Base-by-base conservation (phyloP, 2,113 vertebrate genomes). In the Aptenodytes forsteri region DNA sequence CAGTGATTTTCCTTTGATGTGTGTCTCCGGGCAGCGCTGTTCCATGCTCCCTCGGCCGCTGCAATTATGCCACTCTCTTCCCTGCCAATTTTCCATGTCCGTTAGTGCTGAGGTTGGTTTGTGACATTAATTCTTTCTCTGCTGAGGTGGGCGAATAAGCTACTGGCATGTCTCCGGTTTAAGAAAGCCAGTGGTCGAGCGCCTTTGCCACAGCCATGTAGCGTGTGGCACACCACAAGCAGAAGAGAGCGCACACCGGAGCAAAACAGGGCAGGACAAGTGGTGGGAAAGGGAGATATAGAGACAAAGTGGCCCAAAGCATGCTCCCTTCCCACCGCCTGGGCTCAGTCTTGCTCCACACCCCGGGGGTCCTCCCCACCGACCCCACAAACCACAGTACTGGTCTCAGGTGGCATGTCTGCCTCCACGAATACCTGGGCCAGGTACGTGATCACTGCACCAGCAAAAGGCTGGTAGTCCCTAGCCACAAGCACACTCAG, bases 61-160 rank as follows among this genome's bases (percentile, higher is more conserved):
- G 91, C 70, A 95, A 88, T 95, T 94, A 87, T 40, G n/a, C 78
- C 0, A 2, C 70, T 80, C 47, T 69, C 59, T 26, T 76, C 89
- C 85, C 42, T 81, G 94, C 93, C 93, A 94, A 72, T 87, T 96
- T 97, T 96, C 90, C 83, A 0, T 32, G 40, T 88, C 86, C 1
- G 6, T 86, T 79, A 58, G 54, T 34, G 70, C 67, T 61, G 83
- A 95, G 85, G n/a, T 34, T 85, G 88, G 88, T 85, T 92, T 70
- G 78, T 62, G 84, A 91, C 76, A 89, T 80, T 66, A 83, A 67
- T 87, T 69, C 62, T 76, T 90, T 72, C 83, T 80, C 69, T 94
- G 76, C 93, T 89, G 91, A 83, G 34, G 58, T 72, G 85, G 69
- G 58, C 22, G 21, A 95, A 82, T 38, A 38, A 87, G 47, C 77